Evolutionary conservation across 1,140 invertebrate species (phyloP), one percentile per base, ranked within the genome.

Genomic region (Antheraea pernyi): DNA sequence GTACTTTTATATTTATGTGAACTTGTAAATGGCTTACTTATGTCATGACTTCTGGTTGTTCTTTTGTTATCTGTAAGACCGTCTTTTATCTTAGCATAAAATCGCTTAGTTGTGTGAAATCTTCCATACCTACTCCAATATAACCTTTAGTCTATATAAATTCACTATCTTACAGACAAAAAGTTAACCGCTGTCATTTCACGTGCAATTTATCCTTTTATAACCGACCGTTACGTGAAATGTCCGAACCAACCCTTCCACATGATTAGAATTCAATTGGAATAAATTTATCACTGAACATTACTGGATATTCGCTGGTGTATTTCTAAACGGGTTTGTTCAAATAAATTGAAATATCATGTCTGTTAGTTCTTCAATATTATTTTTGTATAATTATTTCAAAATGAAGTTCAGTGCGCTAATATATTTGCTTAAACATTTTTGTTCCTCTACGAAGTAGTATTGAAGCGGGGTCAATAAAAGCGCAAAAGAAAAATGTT

Each of bases 181-280:
- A 53, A 53, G 16, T 16, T 53, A 53, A 53, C 6, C 46, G 46
- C 46, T n/a, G 16, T 36, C 60, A 8, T 61, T 61, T 22, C 60
- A 61, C 60, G 19, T 11, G 9, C 60, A 22, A 61, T 61, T 61
- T 61, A 19, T 36, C 36, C 18, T 36, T 61, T 61, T 61, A 22
- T 36, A 61, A 61, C 19, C 16, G 11, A 16, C 6, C 46, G 46
- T 53, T 53, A 53, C 13, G 46, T 53, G 9, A 53, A 53, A 53
- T 53, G 46, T 22, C 39, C 11, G 19, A 13, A n/a, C 19, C 22
- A 67, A 59, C 19, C 30, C 19, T 67, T 67, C 65, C 65, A 18
- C 65, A 19, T 67, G 65, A 67, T 67, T 67, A 59, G 39, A 30
- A 67, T 59, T 67, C 48, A 59, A 67, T 67, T 22, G 53, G n/a